Conservation (phyloP, 2,797 vertebrate genomes). For the Neosilurus mollespiculum region DNA sequence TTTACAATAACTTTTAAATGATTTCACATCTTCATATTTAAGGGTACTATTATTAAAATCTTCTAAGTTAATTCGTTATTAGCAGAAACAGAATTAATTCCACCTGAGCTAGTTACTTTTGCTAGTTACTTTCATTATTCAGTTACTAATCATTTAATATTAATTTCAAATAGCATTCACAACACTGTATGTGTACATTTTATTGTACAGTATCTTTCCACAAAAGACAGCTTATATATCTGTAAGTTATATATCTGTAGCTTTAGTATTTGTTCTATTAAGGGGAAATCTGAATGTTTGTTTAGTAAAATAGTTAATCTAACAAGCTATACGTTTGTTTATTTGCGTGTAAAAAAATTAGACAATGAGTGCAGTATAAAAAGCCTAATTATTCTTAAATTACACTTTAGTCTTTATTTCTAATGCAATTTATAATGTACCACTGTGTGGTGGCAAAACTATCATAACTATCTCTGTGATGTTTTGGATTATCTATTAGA, state of each 20-base stretch:
- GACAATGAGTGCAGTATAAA: neutral
- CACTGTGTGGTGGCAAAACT: neutral
- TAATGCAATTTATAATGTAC: neutral
- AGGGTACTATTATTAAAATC: neutral
- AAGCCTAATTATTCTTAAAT: neutral
- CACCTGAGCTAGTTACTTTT: neutral
- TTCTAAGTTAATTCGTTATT: neutral
- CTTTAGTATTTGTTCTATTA: neutral
- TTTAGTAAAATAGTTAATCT: neutral
- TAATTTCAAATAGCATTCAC: neutral
- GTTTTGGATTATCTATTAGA: neutral
- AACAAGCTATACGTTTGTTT: neutral
- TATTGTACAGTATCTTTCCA: neutral
- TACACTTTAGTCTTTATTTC: neutral
- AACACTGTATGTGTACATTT: neutral
- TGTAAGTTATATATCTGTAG: too few relatives aligned
- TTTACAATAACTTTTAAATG: neutral
- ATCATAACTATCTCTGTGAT: neutral
- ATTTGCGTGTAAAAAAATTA: neutral
- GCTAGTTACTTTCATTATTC: neutral
- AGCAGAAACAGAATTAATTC: neutral
- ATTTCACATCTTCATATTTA: neutral
- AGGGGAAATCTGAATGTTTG: neutral
- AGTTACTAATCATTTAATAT: neutral
- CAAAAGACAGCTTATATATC: neutral